A percentile compares a stretch with the other conserved stretches of the same genome.
Conservation (phyloP, 2,797 vertebrate genomes). For the Pseudotriccus pelzelni region DNA sequence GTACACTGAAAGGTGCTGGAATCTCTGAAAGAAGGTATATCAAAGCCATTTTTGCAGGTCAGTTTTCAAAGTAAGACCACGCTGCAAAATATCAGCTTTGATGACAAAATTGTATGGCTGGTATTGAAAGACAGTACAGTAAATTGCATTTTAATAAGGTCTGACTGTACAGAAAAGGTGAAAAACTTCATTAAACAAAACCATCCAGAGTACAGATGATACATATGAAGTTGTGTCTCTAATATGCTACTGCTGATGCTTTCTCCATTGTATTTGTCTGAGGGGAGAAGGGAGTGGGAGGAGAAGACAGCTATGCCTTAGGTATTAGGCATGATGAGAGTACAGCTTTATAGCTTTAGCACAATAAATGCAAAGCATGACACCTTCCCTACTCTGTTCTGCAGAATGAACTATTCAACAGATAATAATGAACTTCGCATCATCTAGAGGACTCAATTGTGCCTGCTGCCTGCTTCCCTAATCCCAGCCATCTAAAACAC, state of each 20-base stretch:
- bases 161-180: not conserved
- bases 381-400: not conserved
- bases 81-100: not conserved
- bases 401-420: constrained; percentile 38
- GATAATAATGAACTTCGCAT: constrained; percentile 27
- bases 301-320: not conserved
- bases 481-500: not conserved
- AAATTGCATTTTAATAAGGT: constrained; percentile 15
- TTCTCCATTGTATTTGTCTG: not conserved
- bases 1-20: not conserved
- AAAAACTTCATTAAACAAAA: constrained; percentile 11
- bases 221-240: not conserved
- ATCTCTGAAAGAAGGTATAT: not conserved
- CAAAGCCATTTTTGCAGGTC: not conserved
- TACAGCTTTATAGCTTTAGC: not conserved
- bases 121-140: not conserved
- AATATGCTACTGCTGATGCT: not conserved
- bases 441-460: constrained; percentile 6
- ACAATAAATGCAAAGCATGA: constrained; percentile 17
- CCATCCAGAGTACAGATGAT: not conserved
- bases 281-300: not conserved
- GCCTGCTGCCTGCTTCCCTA: constrained; percentile 4
- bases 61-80: constrained; percentile 4
- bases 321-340: not conserved
- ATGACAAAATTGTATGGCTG: not conserved